Conservation (phyloP, 2,888 invertebrate genomes). For the Therioaphis trifolii region DNA sequence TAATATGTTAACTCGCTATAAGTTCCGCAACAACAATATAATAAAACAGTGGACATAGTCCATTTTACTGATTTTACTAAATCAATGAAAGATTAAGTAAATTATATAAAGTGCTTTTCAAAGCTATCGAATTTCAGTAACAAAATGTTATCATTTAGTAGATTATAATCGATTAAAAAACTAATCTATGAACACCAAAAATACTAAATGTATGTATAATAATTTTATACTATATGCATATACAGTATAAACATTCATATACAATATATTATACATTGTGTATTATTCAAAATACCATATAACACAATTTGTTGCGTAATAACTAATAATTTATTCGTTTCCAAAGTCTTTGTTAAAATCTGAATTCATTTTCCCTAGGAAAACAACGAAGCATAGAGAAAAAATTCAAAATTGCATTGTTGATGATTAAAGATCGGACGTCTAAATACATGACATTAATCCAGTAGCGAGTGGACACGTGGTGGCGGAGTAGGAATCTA, state of each 20-base stretch:
- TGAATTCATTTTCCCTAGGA: neutral
- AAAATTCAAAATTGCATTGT: neutral
- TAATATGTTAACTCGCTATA: neutral
- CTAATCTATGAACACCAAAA: too few species aligned
- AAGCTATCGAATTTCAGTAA: too few species aligned
- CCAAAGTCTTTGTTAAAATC: neutral
- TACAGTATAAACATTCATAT: too few species aligned
- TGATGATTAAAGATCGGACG: neutral
- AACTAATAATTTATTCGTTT: too few species aligned
- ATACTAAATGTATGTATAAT: too few species aligned
- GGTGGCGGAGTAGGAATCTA: neutral
- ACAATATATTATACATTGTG: too few species aligned
- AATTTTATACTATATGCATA: too few species aligned
- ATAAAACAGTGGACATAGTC: neutral
- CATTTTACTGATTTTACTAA: neutral
- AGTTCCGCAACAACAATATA: neutral
- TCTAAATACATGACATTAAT: neutral
- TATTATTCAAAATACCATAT: too few species aligned
- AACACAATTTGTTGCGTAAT: too few species aligned
- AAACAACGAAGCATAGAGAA: neutral
- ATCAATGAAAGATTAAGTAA: neutral
- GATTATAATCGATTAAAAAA: too few species aligned
- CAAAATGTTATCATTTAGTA: too few species aligned
- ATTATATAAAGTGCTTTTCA: neutral
- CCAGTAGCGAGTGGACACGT: too few species aligned